Percentiles rank a stretch among this genome's conserved stretches.
phyloP scores from a whole-genome alignment of 2,113 vertebrate genomes.

The Antechinus flavipes region DNA sequence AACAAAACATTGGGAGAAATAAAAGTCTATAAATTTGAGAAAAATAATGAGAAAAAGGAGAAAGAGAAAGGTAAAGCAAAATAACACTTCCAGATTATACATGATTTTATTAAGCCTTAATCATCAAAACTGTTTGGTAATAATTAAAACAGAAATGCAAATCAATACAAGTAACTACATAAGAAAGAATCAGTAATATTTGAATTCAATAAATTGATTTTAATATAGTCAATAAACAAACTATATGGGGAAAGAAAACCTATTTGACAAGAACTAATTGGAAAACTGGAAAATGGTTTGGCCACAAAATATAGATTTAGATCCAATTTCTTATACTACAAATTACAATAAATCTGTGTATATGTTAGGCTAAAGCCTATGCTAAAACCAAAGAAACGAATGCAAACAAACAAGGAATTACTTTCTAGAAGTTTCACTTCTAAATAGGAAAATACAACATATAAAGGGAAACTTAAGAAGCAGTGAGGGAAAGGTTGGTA shows the following conservation, averaged over 20 bases:
- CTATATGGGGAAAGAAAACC: neutral
- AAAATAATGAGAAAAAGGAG: neutral
- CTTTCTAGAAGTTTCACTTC: neutral
- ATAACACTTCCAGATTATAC: neutral
- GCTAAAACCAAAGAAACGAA: neutral
- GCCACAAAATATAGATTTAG: neutral
- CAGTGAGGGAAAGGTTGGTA: neutral
- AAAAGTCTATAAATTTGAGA: neutral
- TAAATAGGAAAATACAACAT: neutral
- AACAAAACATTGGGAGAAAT: neutral
- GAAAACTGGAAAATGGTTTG: neutral
- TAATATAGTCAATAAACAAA: neutral
- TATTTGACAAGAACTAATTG: neutral
- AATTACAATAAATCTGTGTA: neutral
- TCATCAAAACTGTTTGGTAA: neutral
- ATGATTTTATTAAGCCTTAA: neutral
- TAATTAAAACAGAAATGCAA: neutral
- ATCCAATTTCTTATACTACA: neutral
- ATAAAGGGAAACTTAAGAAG: neutral
- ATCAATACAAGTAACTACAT: neutral
- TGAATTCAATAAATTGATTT: neutral
- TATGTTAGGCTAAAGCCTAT: neutral
- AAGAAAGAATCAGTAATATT: neutral
- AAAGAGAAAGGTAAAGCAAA: neutral
- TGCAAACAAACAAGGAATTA: neutral